A percentile compares a stretch with the other conserved stretches of the same genome.
Conservation (phyloP, 2,797 vertebrate genomes). For the Zonotrichia albicollis region DNA sequence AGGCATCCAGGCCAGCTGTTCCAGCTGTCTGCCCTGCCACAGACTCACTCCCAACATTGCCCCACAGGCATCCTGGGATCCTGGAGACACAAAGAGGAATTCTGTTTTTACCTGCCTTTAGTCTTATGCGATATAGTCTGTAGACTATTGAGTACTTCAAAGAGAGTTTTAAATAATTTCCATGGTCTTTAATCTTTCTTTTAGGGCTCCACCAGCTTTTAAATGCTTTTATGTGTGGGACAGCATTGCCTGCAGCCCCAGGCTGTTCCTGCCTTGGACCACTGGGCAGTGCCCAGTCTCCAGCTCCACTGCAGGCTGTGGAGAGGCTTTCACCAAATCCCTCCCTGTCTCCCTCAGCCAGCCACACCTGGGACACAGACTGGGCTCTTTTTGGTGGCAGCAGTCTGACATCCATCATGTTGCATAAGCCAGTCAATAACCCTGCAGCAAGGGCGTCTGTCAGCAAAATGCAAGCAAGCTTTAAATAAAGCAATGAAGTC, state of each 20-base stretch:
- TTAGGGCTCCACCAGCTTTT: not conserved
- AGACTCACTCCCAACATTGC: accelerated
- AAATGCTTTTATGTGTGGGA: not conserved
- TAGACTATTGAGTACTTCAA: not conserved
- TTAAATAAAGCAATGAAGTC: not conserved
- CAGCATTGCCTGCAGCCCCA: not conserved
- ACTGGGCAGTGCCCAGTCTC: not conserved
- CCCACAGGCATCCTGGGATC: not conserved
- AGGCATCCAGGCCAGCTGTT: not conserved
- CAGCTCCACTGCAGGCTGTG: not conserved
- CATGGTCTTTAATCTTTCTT: not conserved
- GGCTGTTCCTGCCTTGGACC: accelerated
- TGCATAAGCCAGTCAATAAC: not conserved
- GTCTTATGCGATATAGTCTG: not conserved
- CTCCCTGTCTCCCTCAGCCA: not conserved
- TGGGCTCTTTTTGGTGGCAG: not conserved
- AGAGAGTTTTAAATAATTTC: not conserved
- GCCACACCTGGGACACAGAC: not conserved
- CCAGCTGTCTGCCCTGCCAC: accelerated
- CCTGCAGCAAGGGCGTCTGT: not conserved
- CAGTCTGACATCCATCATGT: not conserved
- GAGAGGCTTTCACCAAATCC: not conserved
- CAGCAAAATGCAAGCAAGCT: not conserved
- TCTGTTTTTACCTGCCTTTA: not conserved
- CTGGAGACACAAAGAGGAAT: not conserved